phyloP scores from a whole-genome alignment of 1,140 invertebrate species.

The Papilio aristodemus region DNA sequence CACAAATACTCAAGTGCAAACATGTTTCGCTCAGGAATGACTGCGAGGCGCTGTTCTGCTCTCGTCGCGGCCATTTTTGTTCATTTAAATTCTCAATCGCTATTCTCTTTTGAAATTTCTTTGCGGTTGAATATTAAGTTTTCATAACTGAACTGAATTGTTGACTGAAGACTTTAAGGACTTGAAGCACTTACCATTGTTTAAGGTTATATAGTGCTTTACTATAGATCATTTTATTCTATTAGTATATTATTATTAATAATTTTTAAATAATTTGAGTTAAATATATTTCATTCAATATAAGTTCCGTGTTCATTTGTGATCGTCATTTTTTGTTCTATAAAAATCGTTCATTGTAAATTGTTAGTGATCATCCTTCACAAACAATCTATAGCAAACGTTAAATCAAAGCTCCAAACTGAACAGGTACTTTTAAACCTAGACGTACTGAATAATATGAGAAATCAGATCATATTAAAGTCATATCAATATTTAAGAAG shows the following conservation, averaged over 20 bases:
- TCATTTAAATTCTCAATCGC: constrained; percentile 48
- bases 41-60: background rate
- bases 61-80: constrained; percentile 28
- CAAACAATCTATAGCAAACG: too few relatives aligned
- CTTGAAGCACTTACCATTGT: constrained; percentile 37
- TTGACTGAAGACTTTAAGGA: constrained; percentile 20
- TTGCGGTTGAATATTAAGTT: constrained; percentile 45
- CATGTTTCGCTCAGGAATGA: background rate
- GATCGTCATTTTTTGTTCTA: too few relatives aligned
- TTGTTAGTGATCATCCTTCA: too few relatives aligned
- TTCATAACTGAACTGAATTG: constrained; percentile 44
- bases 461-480: background rate
- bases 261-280: too few relatives aligned
- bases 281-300: too few relatives aligned
- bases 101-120: constrained; percentile 39
- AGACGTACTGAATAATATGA: too few relatives aligned
- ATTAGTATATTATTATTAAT: too few relatives aligned
- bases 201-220: background rate
- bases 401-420: too few relatives aligned
- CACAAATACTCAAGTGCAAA: constrained; percentile 7
- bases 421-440: too few relatives aligned
- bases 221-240: too few relatives aligned
- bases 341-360: too few relatives aligned
- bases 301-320: too few relatives aligned
- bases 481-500: constrained; percentile 4